phyloP scores from a whole-genome alignment of 2,113 vertebrate species.

The Neoarius graeffei region DNA sequence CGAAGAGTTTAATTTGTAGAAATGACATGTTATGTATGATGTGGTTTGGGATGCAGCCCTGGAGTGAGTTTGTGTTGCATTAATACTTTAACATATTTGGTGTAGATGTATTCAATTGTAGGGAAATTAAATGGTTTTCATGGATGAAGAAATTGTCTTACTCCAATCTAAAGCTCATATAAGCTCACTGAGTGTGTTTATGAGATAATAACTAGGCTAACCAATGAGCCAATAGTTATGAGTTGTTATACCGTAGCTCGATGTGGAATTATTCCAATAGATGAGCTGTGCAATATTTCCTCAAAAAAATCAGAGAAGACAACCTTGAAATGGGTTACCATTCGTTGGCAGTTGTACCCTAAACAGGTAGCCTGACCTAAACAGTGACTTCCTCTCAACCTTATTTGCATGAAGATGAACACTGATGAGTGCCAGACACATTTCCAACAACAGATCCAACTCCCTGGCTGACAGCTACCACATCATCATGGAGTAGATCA shows the following conservation, averaged over 20 bases:
- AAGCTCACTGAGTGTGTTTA: neutral
- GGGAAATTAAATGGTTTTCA: neutral
- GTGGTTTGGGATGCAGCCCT: neutral
- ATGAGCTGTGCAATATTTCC: neutral
- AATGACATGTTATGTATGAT: neutral
- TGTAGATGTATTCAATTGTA: neutral
- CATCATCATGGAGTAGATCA: slow-evolving; percentile 11
- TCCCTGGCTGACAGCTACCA: slow-evolving; percentile 1
- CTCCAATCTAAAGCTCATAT: neutral
- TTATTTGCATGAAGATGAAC: neutral
- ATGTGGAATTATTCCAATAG: neutral
- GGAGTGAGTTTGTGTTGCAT: neutral
- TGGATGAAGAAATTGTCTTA: neutral
- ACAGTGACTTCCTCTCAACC: neutral
- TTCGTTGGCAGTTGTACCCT: neutral
- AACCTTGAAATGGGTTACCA: neutral
- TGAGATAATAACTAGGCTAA: neutral
- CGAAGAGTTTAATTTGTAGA: neutral
- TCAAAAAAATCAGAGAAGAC: neutral
- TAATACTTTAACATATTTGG: neutral
- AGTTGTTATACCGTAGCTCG: neutral
- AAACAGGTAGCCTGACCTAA: slow-evolving; percentile 4
- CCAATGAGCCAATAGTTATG: neutral
- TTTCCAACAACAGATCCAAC: slow-evolving; percentile 27
- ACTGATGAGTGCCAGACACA: neutral